Base-by-base conservation (phyloP, 2,888 invertebrate genomes). In the Melipona bicolor region DNA sequence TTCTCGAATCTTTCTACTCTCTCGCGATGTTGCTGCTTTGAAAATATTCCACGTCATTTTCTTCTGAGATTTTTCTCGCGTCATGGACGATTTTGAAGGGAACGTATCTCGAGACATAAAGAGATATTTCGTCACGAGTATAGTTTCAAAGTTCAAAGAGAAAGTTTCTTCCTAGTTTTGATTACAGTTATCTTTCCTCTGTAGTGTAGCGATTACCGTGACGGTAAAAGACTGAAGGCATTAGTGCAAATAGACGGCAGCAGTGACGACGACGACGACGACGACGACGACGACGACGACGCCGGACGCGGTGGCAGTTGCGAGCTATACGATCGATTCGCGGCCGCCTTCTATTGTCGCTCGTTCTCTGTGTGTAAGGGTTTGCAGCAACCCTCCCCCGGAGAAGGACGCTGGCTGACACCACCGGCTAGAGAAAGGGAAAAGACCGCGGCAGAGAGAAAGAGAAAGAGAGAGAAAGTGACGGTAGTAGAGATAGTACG, bases 401-500 rank as follows among this genome's bases (percentile, higher is more conserved):
- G 82, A 82, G 85, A 80, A 87, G 85, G 89, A 89, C 87, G 85
- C 61, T 77, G 87, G 77, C 84, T 83, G 89, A 88, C 84, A 88
- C 84, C 83, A 27, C 89, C 70, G 85, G 85, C 27, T 81, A 87
- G 87, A 83, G 82, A 77, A 83, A 74, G 77, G 80, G 77, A 78
- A 81, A 79, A 85, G 79, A 83, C 81, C 85, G 78, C 81, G 79
- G 50, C 75, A 64, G 84, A 84, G 77, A 83, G 78, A 85, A 77
- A 81, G 79, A 52, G 73, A 27, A 27, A 62, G 32, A 84, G 87
- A 77, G 88, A 85, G 90, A 90, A 89, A 88, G 90, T 77, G 77
- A 86, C 84, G 85, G 91, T 89, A 90, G 91, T 89, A 89, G 88
- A 89, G 89, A 88, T 91, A 92, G 91, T 90, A 90, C 89, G 91